Percentiles rank a stretch among this genome's conserved stretches.
phyloP scores from a whole-genome alignment of 2,113 vertebrate genomes.

The Amphiprion percula region DNA sequence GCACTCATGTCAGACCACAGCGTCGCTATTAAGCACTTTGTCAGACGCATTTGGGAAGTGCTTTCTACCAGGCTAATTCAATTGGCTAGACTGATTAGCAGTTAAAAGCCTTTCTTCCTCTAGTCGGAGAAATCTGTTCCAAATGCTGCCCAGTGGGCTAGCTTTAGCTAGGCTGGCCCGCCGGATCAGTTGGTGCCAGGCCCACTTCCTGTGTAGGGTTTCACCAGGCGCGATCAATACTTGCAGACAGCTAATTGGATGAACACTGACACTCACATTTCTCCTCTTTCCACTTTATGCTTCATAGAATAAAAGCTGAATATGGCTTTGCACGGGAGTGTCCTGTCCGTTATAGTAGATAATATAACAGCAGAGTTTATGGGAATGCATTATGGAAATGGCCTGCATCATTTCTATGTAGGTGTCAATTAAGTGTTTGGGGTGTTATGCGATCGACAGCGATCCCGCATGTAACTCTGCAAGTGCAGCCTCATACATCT shows the following conservation, averaged over 20 bases:
- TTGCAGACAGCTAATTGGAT: slow-evolving; percentile 79
- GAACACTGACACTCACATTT: slow-evolving; percentile 78
- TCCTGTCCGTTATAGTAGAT: slow-evolving; percentile 55
- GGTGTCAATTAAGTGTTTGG: slow-evolving; percentile 34
- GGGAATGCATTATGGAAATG: slow-evolving; percentile 55
- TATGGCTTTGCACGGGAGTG: slow-evolving; percentile 52
- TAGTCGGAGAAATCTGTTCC: slow-evolving; percentile 68
- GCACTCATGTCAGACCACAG: slow-evolving; percentile 75
- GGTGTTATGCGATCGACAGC: slow-evolving; percentile 36
- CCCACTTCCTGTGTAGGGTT: slow-evolving; percentile 80
- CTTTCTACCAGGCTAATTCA: slow-evolving; percentile 77
- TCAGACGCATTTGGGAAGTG: slow-evolving; percentile 80
- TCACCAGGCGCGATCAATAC: slow-evolving; percentile 78
- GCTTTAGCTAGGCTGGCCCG: slow-evolving; percentile 59
- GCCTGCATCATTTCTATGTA: slow-evolving; percentile 34
- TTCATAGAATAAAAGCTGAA: slow-evolving; percentile 66
- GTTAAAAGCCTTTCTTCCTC: slow-evolving; percentile 84
- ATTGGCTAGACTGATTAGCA: slow-evolving; percentile 81
- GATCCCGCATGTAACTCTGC: slow-evolving; percentile 21
- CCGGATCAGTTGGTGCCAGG: slow-evolving; percentile 74
- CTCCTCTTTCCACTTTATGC: slow-evolving; percentile 68
- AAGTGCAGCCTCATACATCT: slow-evolving; percentile 16
- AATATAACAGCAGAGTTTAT: slow-evolving; percentile 59
- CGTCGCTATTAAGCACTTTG: slow-evolving; percentile 82
- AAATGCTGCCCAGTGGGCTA: slow-evolving; percentile 74